A percentile compares a stretch with the other conserved stretches of the same genome.
These are phyloP conservation scores for Anguilla pacifica DNA, from an alignment of 2,797 vertebrate genomes.

Conservation along the genomic window DNA sequence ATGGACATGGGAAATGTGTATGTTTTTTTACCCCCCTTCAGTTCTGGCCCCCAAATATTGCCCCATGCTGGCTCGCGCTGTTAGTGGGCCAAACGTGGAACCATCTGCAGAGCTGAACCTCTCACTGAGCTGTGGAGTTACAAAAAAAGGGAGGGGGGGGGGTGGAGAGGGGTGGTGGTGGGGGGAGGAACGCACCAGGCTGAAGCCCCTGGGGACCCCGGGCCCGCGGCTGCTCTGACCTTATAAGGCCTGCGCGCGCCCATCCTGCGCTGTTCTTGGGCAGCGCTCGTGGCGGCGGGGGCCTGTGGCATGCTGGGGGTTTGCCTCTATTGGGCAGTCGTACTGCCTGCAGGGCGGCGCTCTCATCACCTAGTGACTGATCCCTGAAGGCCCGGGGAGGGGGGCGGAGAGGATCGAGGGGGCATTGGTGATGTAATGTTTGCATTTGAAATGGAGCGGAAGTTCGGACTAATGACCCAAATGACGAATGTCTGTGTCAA, in stretches of 20 bases:
- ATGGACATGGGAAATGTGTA: background rate
- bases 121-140: background rate
- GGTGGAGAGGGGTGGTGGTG: too few relatives aligned
- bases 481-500: too few relatives aligned
- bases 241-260: constrained; percentile 10
- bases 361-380: background rate
- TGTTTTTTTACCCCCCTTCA: background rate
- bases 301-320: background rate
- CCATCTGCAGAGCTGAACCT: background rate
- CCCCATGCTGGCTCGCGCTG: too few relatives aligned
- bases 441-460: background rate
- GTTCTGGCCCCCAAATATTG: background rate
- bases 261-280: background rate
- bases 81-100: background rate
- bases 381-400: background rate
- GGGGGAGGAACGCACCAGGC: constrained; percentile 14
- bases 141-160: background rate
- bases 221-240: constrained; percentile 20
- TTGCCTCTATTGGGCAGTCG: background rate
- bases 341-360: background rate
- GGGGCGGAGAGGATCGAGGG: background rate
- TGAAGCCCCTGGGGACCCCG: constrained; percentile 5
- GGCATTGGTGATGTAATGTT: background rate
- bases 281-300: background rate
- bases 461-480: too few relatives aligned